These are phyloP conservation scores for Calephelis perditalis DNA, from an alignment of 2,888 invertebrate species.

Conservation along the genomic window DNA sequence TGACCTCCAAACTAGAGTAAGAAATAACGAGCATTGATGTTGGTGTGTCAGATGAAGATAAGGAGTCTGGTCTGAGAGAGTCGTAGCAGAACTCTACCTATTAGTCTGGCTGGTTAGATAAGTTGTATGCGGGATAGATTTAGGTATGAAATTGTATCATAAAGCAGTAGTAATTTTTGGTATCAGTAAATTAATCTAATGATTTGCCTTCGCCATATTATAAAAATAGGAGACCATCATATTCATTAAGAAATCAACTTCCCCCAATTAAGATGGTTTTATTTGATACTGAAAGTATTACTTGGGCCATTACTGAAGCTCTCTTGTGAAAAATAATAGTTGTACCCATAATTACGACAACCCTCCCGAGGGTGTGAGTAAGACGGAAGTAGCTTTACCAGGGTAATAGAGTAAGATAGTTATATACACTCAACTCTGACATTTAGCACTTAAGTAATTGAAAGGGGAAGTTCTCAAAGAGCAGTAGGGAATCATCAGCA, in stretches of 20 bases:
- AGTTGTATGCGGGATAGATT: no score
- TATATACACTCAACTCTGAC: conserved; percentile 44
- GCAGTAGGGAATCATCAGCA: conserved; percentile 4
- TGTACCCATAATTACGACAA: conserved; percentile 69
- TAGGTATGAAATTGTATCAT: no score
- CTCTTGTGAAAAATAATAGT: conserved; percentile 72
- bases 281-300: conserved; percentile 11
- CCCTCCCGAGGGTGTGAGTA: conserved; percentile 42
- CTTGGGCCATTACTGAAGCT: conserved; percentile 43
- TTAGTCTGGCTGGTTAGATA: no score
- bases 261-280: conserved; percentile 1
- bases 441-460: conserved; percentile 73
- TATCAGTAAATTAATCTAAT: no score
- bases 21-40: no score
- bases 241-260: conserved; percentile 7
- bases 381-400: conserved; percentile 30
- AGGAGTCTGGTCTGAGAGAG: no score
- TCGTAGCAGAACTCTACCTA: no score
- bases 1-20: no score
- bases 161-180: no score
- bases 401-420: conserved; percentile 45
- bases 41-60: no score
- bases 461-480: conserved; percentile 46
- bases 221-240: not conserved
- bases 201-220: no score